Evolutionary conservation across 1,140 invertebrate species (phyloP), one percentile per base, ranked within the genome.

Genomic region (Bombus waltoni): DNA sequence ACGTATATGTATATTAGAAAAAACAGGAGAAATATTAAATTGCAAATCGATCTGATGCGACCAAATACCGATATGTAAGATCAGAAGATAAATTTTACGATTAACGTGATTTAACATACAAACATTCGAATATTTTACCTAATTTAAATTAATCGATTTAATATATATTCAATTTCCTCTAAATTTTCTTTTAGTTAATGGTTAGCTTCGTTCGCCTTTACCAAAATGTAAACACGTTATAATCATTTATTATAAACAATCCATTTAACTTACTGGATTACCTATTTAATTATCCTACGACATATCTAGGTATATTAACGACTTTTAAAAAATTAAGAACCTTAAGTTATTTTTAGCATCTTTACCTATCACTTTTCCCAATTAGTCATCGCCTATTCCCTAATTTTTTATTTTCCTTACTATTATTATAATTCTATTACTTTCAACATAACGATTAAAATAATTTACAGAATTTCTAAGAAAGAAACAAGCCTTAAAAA

Each of bases 61-160:
- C 42, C n/a, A 59, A 47, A 40, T 76, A 83, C 72, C 57, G 88
- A 86, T 89, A 89, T 89, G 74, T 87, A 83, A 83, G 35, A 47
- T 68, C 25, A 47, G 15, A 10, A 32, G 59, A 76, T 68, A 22
- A 44, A 59, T 71, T 71, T 22, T 53, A 71, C 10, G 42, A 66
- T 35, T 75, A 22, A 40, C 8, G 38, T 11, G 35, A 59, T 28
- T 68, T 47, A n/a, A 53, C 15, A 35, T 66, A 22, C 9, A 22
- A 81, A 75, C 15, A 75, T 2, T 65, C 28, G 25, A 74, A 81
- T 35, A 44, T 0, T 0, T 9, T 13, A 72, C 9, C 28, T 38
- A 68, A 42, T 57, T 35, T 22, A 32, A 81, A 53, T 70, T 32
- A 42, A 53, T 22, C 28, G 8, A 71, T 65, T 65, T 62, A 40